These are phyloP conservation scores for Nesogale talazaci DNA, from an alignment of 2,113 vertebrate species.

Conservation along the genomic window DNA sequence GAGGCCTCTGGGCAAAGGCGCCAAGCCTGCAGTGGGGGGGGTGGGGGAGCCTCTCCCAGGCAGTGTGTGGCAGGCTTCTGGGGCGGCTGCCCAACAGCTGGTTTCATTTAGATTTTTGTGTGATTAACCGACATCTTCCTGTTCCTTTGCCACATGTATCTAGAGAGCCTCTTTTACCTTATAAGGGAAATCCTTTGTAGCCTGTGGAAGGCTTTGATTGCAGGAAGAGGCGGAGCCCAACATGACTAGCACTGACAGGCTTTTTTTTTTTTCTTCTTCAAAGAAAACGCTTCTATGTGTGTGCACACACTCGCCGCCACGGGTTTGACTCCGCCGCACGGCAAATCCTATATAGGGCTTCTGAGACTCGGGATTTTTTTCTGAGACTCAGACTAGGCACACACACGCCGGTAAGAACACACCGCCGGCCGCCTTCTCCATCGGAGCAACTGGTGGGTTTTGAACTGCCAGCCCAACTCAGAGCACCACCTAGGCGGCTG, in stretches of 20 bases:
- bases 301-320: too few species aligned
- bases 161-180: conserved; percentile 87
- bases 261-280: conserved; percentile 76
- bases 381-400: too few species aligned
- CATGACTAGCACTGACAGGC: conserved; percentile 74
- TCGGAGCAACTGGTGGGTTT: too few species aligned
- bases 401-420: not conserved
- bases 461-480: too few species aligned
- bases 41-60: not conserved
- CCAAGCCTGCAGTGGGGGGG: not conserved
- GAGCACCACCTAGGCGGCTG: too few species aligned
- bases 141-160: conserved; percentile 85
- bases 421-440: too few species aligned
- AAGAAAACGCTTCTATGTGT: conserved; percentile 55
- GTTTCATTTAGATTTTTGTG: conserved; percentile 86
- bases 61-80: conserved; percentile 71
- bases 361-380: too few species aligned
- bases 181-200: conserved; percentile 86
- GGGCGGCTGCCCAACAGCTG: conserved; percentile 83
- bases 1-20: not conserved
- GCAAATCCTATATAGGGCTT: too few species aligned
- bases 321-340: too few species aligned
- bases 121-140: conserved; percentile 87
- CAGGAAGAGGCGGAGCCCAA: conserved; percentile 85
- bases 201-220: conserved; percentile 82